These are phyloP conservation scores for Ophion obscuratus DNA, from an alignment of 2,888 invertebrate species.

Conservation along the genomic window DNA sequence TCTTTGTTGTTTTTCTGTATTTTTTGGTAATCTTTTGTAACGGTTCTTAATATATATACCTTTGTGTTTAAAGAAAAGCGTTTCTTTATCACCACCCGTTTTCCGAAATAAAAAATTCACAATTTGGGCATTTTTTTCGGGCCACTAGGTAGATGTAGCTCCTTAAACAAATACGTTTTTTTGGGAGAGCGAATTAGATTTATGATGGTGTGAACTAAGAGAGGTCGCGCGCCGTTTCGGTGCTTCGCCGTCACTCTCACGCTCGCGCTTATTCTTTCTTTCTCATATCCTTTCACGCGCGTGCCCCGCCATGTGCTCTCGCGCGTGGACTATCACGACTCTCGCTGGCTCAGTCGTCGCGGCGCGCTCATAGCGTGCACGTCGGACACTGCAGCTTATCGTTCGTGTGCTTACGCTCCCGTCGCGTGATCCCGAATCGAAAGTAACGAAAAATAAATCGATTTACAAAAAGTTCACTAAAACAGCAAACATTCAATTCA, in stretches of 20 bases:
- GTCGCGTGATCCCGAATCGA: not conserved
- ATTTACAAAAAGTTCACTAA: not conserved
- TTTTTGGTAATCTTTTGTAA: no score
- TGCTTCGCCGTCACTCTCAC: not conserved
- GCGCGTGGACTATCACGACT: slow-evolving; percentile 77
- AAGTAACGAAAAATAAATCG: no score
- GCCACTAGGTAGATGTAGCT: no score
- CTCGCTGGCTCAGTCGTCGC: slow-evolving; percentile 80
- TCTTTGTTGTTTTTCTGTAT: no score
- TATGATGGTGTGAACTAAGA: not conserved
- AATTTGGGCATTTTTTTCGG: no score
- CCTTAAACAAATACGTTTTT: not conserved
- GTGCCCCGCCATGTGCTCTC: slow-evolving; percentile 81
- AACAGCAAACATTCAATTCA: not conserved
- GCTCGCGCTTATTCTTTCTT: slow-evolving; percentile 10
- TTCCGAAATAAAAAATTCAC: no score
- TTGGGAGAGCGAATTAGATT: not conserved
- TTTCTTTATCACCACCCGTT: no score
- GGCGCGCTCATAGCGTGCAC: slow-evolving; percentile 79
- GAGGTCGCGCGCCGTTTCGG: slow-evolving; percentile 24
- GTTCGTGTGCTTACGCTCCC: slow-evolving; percentile 6
- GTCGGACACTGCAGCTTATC: slow-evolving; percentile 64
- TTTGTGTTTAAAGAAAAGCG: no score
- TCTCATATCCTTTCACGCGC: slow-evolving; percentile 38
- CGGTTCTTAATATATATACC: no score